Base-by-base conservation (phyloP, 2,113 vertebrate genomes). In the Columba livia region DNA sequence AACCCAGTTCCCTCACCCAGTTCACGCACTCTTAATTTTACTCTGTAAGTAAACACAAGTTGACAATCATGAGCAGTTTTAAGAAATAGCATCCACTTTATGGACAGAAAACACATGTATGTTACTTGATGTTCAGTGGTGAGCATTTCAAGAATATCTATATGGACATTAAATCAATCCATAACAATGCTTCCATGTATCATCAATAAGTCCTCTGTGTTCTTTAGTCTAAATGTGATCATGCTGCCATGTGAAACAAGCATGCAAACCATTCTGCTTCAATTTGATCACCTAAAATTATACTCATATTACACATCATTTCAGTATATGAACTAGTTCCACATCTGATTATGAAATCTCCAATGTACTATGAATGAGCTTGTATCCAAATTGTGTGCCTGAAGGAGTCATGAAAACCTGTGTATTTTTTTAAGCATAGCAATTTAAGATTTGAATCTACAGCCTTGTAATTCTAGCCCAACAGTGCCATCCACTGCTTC, bases 401-500 rank as follows among this genome's bases (percentile, higher is more conserved):
- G 31, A 80, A 90, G 36, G 31, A 88, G 32, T 36, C 19, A 56
- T 0, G 1, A 78, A 93, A 88, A 40, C 40, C 25, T 79, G 20
- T 32, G 7, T 6, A 6, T 42, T 61, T 94, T 92, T 85, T 62
- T 48, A 89, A 94, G 58, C 53, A 83, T 26, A 58, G 6, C 19
- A 15, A 57, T 82, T 79, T 61, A 64, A 84, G 69, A 72, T 84
- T 96, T 92, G 16, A 36, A 14, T 92, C 70, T 72, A 25, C 69
- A 81, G 65, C 36, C 50, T 86, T 88, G 31, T 93, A 87, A 90
- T 20, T 96, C 40, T 89, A 94, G 93, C 58, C 96, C 96, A 96
- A 96, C 96, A 97, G 93, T 97, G 96, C 96, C 96, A 97, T 97
- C 96, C 96, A 87, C 96, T 96, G 96, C 93, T 93, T 84, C 83